Evolutionary conservation across 2,888 invertebrate genomes (phyloP).

Genomic region (Megamerina dolium): DNA sequence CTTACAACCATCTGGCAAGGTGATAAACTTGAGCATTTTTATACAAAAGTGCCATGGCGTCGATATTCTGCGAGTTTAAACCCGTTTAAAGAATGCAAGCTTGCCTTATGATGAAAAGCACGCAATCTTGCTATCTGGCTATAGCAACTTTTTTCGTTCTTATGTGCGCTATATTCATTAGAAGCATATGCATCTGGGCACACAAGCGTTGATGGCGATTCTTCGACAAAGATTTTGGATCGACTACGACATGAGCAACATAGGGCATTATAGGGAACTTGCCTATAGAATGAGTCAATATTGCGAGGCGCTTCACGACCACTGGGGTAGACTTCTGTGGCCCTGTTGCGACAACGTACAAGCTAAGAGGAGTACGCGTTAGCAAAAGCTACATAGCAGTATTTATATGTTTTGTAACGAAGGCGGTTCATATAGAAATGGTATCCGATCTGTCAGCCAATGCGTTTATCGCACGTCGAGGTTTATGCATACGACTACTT

Average conservation of each 20-base stretch:
- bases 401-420: slow-evolving; percentile 11
- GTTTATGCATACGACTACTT: slow-evolving; percentile 2
- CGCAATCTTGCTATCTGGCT: slow-evolving; percentile 5
- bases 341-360: slow-evolving; percentile 6
- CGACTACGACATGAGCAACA: background rate
- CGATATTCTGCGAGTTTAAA: slow-evolving; percentile 9
- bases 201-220: slow-evolving; percentile 14
- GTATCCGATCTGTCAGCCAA: background rate
- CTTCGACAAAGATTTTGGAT: slow-evolving; percentile 17
- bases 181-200: slow-evolving; percentile 9
- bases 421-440: slow-evolving; percentile 6
- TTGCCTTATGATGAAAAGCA: slow-evolving; percentile 12
- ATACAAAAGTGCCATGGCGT: slow-evolving; percentile 7
- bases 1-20: background rate
- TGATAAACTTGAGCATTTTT: slow-evolving; percentile 7
- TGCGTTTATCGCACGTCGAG: slow-evolving; percentile 10
- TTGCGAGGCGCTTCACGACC: slow-evolving; percentile 11
- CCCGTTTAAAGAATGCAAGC: slow-evolving; percentile 5
- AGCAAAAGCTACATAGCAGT: slow-evolving; percentile 11
- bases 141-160: background rate
- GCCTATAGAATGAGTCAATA: slow-evolving; percentile 12
- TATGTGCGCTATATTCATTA: slow-evolving; percentile 4
- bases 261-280: slow-evolving; percentile 17
- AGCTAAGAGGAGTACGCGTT: slow-evolving; percentile 4
- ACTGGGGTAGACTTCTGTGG: slow-evolving; percentile 16